Conservation (phyloP, 2,888 invertebrate species). For the Gnatocerus cornutus region DNA sequence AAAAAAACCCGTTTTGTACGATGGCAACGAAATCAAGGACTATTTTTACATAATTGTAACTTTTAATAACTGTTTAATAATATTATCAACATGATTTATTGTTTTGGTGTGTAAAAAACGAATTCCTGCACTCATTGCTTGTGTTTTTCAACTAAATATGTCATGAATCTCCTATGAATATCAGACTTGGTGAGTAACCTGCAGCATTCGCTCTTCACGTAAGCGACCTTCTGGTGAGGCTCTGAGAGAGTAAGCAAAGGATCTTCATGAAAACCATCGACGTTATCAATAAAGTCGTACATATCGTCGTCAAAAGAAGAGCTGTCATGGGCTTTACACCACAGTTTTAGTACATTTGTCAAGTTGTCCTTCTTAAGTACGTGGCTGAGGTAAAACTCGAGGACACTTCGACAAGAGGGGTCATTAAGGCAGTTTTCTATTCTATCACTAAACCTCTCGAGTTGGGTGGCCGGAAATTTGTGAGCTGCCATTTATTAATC, state of each 20-base stretch:
- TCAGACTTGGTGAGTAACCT: slow-evolving; percentile 55
- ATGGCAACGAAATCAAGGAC: too few species aligned
- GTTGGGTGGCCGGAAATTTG: slow-evolving; percentile 57
- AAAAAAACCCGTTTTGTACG: too few species aligned
- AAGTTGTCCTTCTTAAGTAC: slow-evolving; percentile 44
- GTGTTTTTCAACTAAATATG: slow-evolving; percentile 55
- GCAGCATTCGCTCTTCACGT: slow-evolving; percentile 61
- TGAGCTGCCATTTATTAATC: slow-evolving; percentile 41
- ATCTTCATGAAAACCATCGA: slow-evolving; percentile 59
- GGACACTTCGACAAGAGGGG: slow-evolving; percentile 50
- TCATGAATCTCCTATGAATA: slow-evolving; percentile 55
- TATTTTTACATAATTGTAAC: too few species aligned
- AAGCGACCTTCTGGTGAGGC: slow-evolving; percentile 56
- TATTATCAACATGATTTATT: too few species aligned
- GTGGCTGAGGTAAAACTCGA: slow-evolving; percentile 48
- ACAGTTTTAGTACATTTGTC: slow-evolving; percentile 55
- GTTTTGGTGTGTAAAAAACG: too few species aligned
- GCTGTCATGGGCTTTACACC: slow-evolving; percentile 54
- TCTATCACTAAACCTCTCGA: slow-evolving; percentile 58
- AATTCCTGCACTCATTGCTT: slow-evolving; percentile 14
- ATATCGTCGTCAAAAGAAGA: slow-evolving; percentile 56
- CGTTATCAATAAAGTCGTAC: slow-evolving; percentile 59
- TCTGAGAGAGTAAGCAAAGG: slow-evolving; percentile 59
- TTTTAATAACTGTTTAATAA: too few species aligned
- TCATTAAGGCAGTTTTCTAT: slow-evolving; percentile 59